Evolutionary conservation across 2,888 invertebrate species (phyloP), one percentile per base, ranked within the genome.

Genomic region (Dicranocentrus wangi): DNA sequence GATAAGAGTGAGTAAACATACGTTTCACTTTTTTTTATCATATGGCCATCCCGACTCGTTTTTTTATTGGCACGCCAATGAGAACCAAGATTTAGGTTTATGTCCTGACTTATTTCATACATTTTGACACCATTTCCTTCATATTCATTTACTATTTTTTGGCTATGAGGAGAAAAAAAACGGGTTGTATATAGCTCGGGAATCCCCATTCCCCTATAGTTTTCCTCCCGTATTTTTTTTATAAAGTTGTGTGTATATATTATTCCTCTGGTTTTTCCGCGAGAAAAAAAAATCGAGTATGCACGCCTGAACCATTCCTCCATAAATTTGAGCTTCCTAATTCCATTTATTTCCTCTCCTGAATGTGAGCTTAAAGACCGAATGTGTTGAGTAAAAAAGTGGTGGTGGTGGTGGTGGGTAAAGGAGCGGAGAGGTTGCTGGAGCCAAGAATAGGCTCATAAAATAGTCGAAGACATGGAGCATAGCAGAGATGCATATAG

Each of bases 291-390:
- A 63, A 63, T 58, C 19, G 7, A 25, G 65, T 42, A 58, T 63
- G 61, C 69, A 58, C 27, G 77, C 63, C 42, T 77, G 68, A 77
- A 68, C 77, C 77, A 77, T 53, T 80, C 61, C 77, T 79, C 76
- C 83, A 83, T 83, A 83, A 83, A 83, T 84, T 82, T 82, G 77
- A 80, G 80, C 73, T 84, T 84, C 80, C 80, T 84, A 84, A 84
- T 84, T 84, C 83, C 80, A 84, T 84, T 84, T 82, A 84, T 84
- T 84, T 82, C 70, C 63, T 70, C 63, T 63, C 53, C 55, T 77
- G 77, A 77, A 77, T 77, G 63, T 63, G 63, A 77, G 70, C 55
- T 77, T 61, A 70, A 70, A 77, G 77, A 77, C 77, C 51, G 32
- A n/a, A 55, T 58, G 53, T 60, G 47, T 51, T 23, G 28, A 77